A percentile compares a stretch with the other conserved stretches of the same genome.
phyloP scores from a whole-genome alignment of 2,888 invertebrate species.

The Lithodes maja region DNA sequence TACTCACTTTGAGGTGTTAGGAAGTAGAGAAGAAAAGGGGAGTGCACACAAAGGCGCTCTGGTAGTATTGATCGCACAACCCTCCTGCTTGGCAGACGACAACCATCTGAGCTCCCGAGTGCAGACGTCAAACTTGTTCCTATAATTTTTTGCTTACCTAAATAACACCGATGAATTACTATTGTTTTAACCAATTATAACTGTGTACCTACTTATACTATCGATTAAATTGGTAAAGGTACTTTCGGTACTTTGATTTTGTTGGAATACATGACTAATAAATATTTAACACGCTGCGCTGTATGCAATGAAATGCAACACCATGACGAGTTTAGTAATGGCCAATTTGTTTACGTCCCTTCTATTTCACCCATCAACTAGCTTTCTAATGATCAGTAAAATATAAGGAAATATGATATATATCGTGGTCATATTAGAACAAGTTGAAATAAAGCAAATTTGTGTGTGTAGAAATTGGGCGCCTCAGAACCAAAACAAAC shows the following conservation, averaged over 20 bases:
- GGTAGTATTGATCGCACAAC: slow-evolving; percentile 38
- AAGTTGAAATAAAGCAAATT: neutral
- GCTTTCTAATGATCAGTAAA: neutral
- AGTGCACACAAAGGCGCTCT: slow-evolving; percentile 37
- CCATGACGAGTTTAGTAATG: neutral
- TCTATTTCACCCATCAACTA: neutral
- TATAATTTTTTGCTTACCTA: neutral
- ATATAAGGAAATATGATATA: neutral
- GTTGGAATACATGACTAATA: neutral
- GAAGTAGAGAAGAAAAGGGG: slow-evolving; percentile 39
- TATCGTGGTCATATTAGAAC: neutral
- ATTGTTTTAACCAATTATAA: too few relatives aligned
- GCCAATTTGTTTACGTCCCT: neutral
- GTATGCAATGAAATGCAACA: neutral
- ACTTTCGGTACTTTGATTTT: neutral
- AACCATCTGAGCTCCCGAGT: slow-evolving; percentile 29
- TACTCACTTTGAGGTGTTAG: slow-evolving; percentile 51
- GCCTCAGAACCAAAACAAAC: slow-evolving; percentile 57
- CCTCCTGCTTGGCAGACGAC: slow-evolving; percentile 36
- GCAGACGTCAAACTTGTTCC: neutral
- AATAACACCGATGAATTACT: neutral
- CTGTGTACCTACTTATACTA: too few relatives aligned
- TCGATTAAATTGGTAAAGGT: neutral
- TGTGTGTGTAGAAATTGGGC: neutral
- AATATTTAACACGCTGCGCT: neutral